phyloP scores from a whole-genome alignment of 2,113 vertebrate species.

The Cygnus atratus region DNA sequence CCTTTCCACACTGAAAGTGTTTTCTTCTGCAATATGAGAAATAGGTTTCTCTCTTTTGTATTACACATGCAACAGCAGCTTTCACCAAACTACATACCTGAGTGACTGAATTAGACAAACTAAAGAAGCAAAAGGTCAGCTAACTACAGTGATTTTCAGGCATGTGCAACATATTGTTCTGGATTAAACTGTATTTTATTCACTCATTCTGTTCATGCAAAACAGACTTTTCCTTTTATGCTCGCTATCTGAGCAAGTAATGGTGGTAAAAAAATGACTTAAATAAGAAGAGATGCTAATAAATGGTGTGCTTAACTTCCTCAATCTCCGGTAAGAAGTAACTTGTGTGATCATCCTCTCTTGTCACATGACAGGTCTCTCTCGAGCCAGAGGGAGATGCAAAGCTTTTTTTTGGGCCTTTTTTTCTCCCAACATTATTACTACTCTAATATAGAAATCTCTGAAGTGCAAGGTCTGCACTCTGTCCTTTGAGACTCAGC shows the following conservation, averaged over 20 bases:
- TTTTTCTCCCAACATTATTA: not conserved
- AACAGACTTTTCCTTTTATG: not conserved
- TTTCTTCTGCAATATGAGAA: not conserved
- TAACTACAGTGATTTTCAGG: not conserved
- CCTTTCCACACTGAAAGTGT: not conserved
- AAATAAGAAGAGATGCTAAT: not conserved
- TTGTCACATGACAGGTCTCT: not conserved
- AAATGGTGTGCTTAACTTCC: not conserved
- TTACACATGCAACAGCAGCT: not conserved
- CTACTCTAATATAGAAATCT: not conserved
- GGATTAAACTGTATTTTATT: not conserved
- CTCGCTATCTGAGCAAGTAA: not conserved
- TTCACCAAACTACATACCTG: not conserved
- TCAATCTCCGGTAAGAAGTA: not conserved
- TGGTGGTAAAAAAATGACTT: not conserved
- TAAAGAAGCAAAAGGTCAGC: not conserved
- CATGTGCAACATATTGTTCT: not conserved
- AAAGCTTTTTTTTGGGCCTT: not conserved
- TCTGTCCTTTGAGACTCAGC: constrained; percentile 34
- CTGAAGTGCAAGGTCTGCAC: constrained; percentile 17
- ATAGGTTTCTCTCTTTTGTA: not conserved
- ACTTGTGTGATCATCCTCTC: not conserved
- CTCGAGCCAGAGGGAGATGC: not conserved
- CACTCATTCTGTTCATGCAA: not conserved
- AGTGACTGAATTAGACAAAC: not conserved